phyloP scores from a whole-genome alignment of 2,113 vertebrate genomes.

The Daubentonia madagascariensis region DNA sequence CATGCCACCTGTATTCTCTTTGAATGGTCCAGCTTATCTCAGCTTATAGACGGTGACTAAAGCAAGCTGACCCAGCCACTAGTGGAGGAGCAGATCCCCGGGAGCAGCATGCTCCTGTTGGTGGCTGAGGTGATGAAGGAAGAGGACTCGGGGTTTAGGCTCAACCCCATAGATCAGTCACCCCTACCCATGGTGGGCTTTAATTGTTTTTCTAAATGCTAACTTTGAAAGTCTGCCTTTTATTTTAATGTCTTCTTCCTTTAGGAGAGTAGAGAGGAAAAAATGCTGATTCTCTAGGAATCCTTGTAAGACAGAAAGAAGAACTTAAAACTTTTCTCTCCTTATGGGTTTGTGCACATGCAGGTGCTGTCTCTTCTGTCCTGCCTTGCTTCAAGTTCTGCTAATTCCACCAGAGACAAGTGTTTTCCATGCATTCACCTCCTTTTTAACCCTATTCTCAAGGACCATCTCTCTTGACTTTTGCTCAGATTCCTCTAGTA shows the following conservation, averaged over 20 bases:
- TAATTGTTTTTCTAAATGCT: neutral
- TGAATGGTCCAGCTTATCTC: neutral
- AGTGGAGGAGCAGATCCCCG: too few relatives aligned
- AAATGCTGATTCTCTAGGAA: neutral
- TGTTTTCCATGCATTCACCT: neutral
- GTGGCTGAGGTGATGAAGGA: neutral
- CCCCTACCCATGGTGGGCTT: neutral
- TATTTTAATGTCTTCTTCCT: neutral
- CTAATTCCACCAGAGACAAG: neutral
- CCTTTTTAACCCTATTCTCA: neutral
- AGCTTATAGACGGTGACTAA: neutral
- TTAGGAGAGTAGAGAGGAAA: neutral
- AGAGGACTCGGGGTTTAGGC: neutral
- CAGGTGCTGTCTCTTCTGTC: neutral
- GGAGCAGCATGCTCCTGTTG: accelerated
- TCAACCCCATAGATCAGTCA: neutral
- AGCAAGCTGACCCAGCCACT: neutral
- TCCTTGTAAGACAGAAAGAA: neutral
- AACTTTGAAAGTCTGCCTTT: neutral
- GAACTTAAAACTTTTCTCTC: neutral
- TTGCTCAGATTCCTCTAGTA: neutral
- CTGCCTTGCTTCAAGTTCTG: neutral
- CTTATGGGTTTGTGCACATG: neutral
- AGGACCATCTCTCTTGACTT: neutral
- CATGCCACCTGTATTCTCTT: neutral